Evolutionary conservation across 2,888 invertebrate species (phyloP).

Genomic region (Ormia ochracea): DNA sequence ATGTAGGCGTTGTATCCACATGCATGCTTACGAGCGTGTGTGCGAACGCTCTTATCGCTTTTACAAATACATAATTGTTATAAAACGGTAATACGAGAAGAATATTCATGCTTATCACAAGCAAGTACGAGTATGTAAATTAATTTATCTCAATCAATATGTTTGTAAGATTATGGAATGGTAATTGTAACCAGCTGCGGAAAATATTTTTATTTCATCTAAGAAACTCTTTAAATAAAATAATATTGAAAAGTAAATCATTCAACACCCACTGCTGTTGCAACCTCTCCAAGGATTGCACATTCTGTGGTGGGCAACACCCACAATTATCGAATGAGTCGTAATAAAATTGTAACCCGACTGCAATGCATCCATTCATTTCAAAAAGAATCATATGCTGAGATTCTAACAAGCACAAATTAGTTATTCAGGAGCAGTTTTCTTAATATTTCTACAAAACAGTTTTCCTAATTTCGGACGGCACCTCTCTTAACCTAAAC

Average conservation of each 20-base stretch:
- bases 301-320: background rate
- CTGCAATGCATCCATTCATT: too few relatives aligned
- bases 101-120: background rate
- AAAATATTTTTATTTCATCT: conserved; percentile 44
- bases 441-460: too few relatives aligned
- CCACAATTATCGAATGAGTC: background rate
- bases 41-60: conserved; percentile 33
- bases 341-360: too few relatives aligned
- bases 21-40: too few relatives aligned
- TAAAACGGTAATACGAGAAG: background rate
- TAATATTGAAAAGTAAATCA: background rate
- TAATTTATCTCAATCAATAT: background rate
- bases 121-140: background rate
- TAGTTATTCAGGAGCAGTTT: too few relatives aligned
- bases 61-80: background rate
- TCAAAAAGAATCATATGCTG: too few relatives aligned
- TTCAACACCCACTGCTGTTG: conserved; percentile 32
- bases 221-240: conserved; percentile 1
- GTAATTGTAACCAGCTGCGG: conserved; percentile 19
- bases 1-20: conserved; percentile 54
- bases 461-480: too few relatives aligned
- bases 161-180: background rate
- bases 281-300: background rate
- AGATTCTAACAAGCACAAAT: too few relatives aligned
- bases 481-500: too few relatives aligned